Evolutionary conservation across 2,797 vertebrate genomes (phyloP).

Genomic region (Melanotaenia maccullochi): DNA sequence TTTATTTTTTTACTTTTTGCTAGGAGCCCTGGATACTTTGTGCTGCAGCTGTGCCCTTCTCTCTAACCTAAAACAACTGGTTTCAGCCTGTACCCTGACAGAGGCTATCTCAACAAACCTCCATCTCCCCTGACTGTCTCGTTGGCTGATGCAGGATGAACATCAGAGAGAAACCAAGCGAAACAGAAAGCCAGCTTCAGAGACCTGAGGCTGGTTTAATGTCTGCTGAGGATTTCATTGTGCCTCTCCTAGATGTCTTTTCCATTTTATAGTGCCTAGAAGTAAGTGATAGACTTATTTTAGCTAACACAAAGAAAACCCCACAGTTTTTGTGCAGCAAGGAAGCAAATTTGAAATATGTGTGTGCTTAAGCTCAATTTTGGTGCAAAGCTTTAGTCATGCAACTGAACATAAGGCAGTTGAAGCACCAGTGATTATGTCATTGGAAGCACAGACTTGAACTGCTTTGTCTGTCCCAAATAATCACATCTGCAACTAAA

Average conservation of each 20-base stretch:
- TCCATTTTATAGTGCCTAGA: constrained; percentile 3
- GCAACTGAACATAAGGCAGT: neutral
- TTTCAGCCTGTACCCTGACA: constrained; percentile 27
- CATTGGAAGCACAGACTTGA: neutral
- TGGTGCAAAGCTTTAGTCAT: neutral
- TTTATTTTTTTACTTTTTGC: constrained; percentile 12
- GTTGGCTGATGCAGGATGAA: constrained; percentile 29
- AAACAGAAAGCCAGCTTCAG: constrained; percentile 45
- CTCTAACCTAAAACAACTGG: constrained; percentile 27
- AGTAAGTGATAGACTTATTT: constrained; percentile 15
- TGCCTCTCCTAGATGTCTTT: constrained; percentile 31
- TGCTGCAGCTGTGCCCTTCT: constrained; percentile 8
- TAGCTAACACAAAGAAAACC: constrained; percentile 4
- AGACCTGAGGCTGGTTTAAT: constrained; percentile 41
- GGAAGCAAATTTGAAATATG: neutral
- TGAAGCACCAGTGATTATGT: neutral
- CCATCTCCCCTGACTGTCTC: constrained; percentile 16
- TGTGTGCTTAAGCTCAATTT: too few relatives aligned
- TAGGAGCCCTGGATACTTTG: constrained; percentile 13
- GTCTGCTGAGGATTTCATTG: constrained; percentile 33
- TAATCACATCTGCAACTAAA: neutral
- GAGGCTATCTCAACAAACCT: constrained; percentile 18
- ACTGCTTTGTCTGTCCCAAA: neutral
- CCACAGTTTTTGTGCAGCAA: neutral
- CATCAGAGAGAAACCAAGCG: constrained; percentile 41